Evolutionary conservation across 2,888 invertebrate genomes (phyloP).

Genomic region (Galerucella pusilla): DNA sequence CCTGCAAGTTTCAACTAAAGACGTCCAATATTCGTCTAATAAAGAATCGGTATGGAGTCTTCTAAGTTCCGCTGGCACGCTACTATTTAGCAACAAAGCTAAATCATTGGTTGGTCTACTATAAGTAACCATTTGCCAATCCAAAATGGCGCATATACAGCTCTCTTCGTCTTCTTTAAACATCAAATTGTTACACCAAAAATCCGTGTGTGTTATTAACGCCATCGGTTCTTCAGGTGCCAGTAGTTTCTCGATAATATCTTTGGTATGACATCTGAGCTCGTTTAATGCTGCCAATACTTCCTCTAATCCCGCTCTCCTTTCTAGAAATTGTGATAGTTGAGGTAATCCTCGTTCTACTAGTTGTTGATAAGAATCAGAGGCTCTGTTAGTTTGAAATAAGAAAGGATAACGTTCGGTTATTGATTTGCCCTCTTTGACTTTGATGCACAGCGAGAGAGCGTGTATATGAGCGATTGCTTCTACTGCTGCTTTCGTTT

Average conservation of each 20-base stretch:
- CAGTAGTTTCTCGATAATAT: conserved; percentile 76
- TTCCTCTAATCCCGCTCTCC: conserved; percentile 72
- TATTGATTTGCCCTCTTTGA: conserved; percentile 67
- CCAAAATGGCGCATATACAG: conserved; percentile 77
- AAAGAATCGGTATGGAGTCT: conserved; percentile 72
- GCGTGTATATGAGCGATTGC: conserved; percentile 81
- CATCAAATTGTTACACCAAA: conserved; percentile 85
- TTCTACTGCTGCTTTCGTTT: conserved; percentile 76
- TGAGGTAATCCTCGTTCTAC: conserved; percentile 83
- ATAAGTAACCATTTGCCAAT: conserved; percentile 88
- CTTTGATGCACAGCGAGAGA: conserved; percentile 74
- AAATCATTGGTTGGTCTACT: conserved; percentile 83
- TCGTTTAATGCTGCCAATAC: conserved; percentile 71
- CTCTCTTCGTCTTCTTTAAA: conserved; percentile 68
- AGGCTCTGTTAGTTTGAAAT: conserved; percentile 82
- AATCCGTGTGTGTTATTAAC: conserved; percentile 83
- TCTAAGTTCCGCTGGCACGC: conserved; percentile 77
- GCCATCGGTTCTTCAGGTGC: conserved; percentile 80
- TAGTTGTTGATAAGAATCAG: conserved; percentile 82
- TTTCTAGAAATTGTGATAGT: conserved; percentile 77
- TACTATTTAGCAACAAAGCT: conserved; percentile 78
- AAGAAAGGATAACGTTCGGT: conserved; percentile 74
- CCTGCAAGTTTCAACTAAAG: conserved; percentile 71
- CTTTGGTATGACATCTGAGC: conserved; percentile 75
- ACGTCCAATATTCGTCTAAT: conserved; percentile 77